Evolutionary conservation across 1,140 invertebrate genomes (phyloP), one percentile per base, ranked within the genome.

Genomic region (Calephelis virginiensis): DNA sequence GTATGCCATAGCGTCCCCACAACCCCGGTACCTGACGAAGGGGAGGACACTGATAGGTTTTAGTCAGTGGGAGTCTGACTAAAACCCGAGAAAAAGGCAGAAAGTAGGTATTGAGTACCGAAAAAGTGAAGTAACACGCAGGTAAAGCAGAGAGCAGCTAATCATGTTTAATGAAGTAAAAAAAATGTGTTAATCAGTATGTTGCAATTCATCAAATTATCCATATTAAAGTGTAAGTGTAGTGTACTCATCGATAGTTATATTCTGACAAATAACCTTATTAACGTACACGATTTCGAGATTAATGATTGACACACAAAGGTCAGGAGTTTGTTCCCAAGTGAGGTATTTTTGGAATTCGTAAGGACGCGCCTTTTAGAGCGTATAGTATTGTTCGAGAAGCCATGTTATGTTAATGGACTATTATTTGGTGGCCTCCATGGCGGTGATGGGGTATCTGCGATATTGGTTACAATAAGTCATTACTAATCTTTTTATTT

Each of bases 281-380:
- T 56, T 56, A 56, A 56, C 40, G 37, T 56, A 56, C 53, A 56
- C 53, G 53, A 56, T 56, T 56, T 56, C 53, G 53, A 56, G 53
- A 56, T 56, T 56, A 56, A 56, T 56, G 53, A 56, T 56, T 56
- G 53, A 56, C 53, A 56, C 53, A 8, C 17, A 56, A 56, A 56
- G 53, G 53, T 56, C 53, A 56, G 53, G 53, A 56, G 53, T 56
- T 56, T 17, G 53, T 56, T 56, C 53, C 53, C 53, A 56, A 28
- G 17, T 17, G 53, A 56, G 53, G 53, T 56, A 56, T 56, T 56
- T 56, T 56, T 28, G 53, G 53, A 38, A 56, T 56, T 56, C 50
- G 28, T 17, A 56, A 56, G 50, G 50, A 56, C 50, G 50, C 50
- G 28, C 50, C 50, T 56, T 56, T 56, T 56, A 56, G 50, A 56